Conservation (phyloP, 2,888 invertebrate genomes). For the Drosophila algonquin region DNA sequence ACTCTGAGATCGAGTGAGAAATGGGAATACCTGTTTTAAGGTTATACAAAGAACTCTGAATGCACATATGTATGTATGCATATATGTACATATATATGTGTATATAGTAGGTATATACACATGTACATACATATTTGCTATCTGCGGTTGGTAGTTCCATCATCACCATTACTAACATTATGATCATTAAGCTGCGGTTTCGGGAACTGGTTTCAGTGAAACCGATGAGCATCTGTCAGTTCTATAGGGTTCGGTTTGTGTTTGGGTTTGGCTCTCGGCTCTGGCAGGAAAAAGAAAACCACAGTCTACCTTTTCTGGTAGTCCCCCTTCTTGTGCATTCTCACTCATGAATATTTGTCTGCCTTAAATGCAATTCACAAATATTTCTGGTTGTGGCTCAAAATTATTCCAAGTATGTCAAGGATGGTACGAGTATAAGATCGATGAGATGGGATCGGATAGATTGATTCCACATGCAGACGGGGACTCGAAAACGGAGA, state of each 20-base stretch:
- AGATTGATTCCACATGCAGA: constrained; percentile 26
- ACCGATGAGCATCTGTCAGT: constrained; percentile 20
- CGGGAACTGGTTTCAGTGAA: constrained; percentile 23
- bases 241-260: neutral
- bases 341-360: constrained; percentile 40
- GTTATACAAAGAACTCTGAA: constrained; percentile 19
- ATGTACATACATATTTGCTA: neutral
- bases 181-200: constrained; percentile 28
- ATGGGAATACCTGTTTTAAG: neutral
- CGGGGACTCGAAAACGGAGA: neutral
- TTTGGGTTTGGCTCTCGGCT: neutral
- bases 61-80: neutral
- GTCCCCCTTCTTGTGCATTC: constrained; percentile 21
- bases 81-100: neutral
- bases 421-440: neutral
- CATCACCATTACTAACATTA: neutral
- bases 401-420: constrained; percentile 43
- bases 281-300: constrained; percentile 11
- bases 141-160: neutral
- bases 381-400: constrained; percentile 15
- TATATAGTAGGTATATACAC: too few species aligned
- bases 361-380: constrained; percentile 27
- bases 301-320: constrained; percentile 31
- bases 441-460: neutral
- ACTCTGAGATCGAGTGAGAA: too few species aligned